Evolutionary conservation across 2,113 vertebrate species (phyloP), one percentile per base, ranked within the genome.

Genomic region (Chrysochloris asiatica): DNA sequence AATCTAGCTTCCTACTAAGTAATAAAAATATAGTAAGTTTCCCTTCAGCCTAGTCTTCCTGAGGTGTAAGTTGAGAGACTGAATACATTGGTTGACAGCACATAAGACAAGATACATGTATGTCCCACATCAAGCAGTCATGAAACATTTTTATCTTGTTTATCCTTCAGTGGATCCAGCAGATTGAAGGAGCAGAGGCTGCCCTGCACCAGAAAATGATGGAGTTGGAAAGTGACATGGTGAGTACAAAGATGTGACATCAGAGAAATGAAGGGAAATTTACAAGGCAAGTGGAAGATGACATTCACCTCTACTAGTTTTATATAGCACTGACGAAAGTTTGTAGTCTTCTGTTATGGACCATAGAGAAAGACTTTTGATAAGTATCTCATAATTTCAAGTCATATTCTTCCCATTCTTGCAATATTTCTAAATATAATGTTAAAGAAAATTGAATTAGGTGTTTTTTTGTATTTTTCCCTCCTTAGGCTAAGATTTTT

Each of bases 151-250:
- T 30, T 97, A 0, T 86, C 0, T 97, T 97, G 84, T 97, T 96
- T 90, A 61, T 78, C 93, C 79, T 96, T 14, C 97, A 99, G 99
- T 99, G 99, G 99, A 99, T 99, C 86, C 99, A 99, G 85, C 99
- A 99, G 97, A 99, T 99, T 13, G 99, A 99, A 97, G 99, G 99
- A 81, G 99, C 99, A 17, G 99, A 99, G 96, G 99, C 99, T 52
- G 99, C 99, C 33, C 96, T 99, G 85, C 99, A 99, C 97, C 99
- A 99, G 97, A 99, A 99, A 96, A 99, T 99, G 99, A 98, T 99
- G 96, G 99, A 99, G 96, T 77, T 99, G 91, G 99, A 99, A 96
- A 98, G 99, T 86, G 99, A 99, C 96, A 99, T 99, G 99, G 99
- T 99, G 92, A 96, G 98, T 77, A 71, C 54, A 73, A 41, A 83